These are phyloP conservation scores for Ornithoptera alexandrae DNA, from an alignment of 2,888 invertebrate species.

Conservation along the genomic window DNA sequence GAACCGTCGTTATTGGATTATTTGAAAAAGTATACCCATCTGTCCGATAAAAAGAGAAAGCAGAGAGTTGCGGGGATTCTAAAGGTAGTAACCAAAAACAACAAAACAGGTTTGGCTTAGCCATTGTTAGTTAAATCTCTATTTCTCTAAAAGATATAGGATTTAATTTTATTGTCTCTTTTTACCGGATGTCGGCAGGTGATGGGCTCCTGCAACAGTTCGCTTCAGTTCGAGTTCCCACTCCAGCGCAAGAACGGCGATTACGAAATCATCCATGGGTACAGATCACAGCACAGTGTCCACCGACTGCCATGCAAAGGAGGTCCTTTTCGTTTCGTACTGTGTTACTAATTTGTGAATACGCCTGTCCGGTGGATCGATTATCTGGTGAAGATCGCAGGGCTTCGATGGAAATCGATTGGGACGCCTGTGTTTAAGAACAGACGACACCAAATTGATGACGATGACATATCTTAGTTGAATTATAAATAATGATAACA, in stretches of 20 bases:
- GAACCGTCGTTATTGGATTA: conserved; percentile 79
- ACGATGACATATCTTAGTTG: too few relatives aligned
- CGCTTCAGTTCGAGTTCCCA: conserved; percentile 84
- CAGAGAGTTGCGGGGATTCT: conserved; percentile 81
- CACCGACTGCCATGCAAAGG: conserved; percentile 86
- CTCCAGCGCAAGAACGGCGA: conserved; percentile 84
- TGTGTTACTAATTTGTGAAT: too few relatives aligned
- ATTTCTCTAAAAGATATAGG: too few relatives aligned
- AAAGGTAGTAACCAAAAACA: conserved; percentile 28
- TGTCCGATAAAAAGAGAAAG: conserved; percentile 79
- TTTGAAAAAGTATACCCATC: conserved; percentile 64
- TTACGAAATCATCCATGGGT: conserved; percentile 85
- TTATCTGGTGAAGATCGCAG: too few relatives aligned
- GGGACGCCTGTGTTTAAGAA: too few relatives aligned
- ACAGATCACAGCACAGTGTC: conserved; percentile 87
- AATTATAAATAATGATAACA: too few relatives aligned
- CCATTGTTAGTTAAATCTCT: too few relatives aligned
- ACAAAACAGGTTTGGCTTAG: too few relatives aligned
- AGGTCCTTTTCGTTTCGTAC: conserved; percentile 54
- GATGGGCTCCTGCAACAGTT: conserved; percentile 85
- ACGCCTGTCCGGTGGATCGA: too few relatives aligned
- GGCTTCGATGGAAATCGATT: too few relatives aligned
- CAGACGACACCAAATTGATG: too few relatives aligned
- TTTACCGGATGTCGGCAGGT: conserved; percentile 46
- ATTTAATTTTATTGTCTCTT: background rate